Base-by-base conservation (phyloP, 92 coral and sea anemone genomes). In the Siderastrea radians region DNA sequence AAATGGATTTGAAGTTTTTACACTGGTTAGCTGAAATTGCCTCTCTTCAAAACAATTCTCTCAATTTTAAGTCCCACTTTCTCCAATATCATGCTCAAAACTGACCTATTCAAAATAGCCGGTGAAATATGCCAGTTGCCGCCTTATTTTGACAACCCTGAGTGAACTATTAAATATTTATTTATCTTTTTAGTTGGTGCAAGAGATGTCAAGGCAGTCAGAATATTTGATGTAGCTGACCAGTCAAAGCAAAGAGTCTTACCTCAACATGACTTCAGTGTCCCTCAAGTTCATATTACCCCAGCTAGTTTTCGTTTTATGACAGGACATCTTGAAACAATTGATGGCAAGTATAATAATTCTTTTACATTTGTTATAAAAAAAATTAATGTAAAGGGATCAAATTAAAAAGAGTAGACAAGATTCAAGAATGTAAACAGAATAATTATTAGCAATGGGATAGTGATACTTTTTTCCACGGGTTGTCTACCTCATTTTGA, bases 261-360 rank as follows among this genome's bases (percentile, higher is more conserved):
- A 38, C 90, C 85, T n/a, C 92, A 92, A 72, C 95, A 92, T 73
- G 95, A 92, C 50, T 92, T 92, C 50, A 82, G 86, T 57, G 60
- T 13, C 1, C 80, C 91, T 6, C 60, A 87, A 75, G 88, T 87
- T 5, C 88, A 91, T 73, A 69, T 91, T 53, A 91, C 89, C 9
- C 94, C 94, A 5, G 53, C 88, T 16, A 74, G 85, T 10, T 91
- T 82, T 78, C 83, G 94, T 11, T 77, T 91, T 58, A 77, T 91
- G 89, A 74, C 50, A 60, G 71, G n/a, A 17, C 71, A 66, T 66
- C 68, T 15, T 13, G 68, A 63, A 63, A 63, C n/a, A 26, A 63
- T 58, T 48, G 19, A 59, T 15, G 38, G 50, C 13, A 57, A 57
- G 61, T 57, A 57, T 57, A 8, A 57, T 57, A 6, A 0, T 55